phyloP scores from a whole-genome alignment of 2,888 invertebrate species.

The Tachina grossa region DNA sequence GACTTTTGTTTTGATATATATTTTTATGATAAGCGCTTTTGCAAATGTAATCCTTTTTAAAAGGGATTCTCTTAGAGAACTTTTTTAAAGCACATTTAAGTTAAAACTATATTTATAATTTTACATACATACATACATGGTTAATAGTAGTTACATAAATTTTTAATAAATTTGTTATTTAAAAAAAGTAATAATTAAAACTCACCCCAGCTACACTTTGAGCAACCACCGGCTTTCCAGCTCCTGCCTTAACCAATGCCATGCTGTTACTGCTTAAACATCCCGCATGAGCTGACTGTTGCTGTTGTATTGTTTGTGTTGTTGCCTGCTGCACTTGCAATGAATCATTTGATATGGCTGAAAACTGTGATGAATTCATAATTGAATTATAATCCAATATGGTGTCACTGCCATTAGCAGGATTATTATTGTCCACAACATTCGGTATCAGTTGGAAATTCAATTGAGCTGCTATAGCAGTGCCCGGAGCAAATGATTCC shows the following conservation, averaged over 20 bases:
- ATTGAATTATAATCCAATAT: constrained; percentile 80
- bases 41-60: too few species aligned
- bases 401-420: constrained; percentile 65
- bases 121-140: neutral
- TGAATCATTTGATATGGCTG: constrained; percentile 81
- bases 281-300: constrained; percentile 34
- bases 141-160: neutral
- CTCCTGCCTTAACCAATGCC: constrained; percentile 72
- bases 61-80: neutral
- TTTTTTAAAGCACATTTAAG: neutral
- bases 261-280: constrained; percentile 74
- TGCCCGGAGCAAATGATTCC: constrained; percentile 73
- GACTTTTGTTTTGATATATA: too few species aligned
- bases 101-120: neutral
- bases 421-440: constrained; percentile 53
- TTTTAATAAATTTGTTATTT: neutral
- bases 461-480: constrained; percentile 77
- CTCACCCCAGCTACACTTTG: constrained; percentile 78
- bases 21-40: too few species aligned
- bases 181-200: constrained; percentile 22
- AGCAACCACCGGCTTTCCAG: constrained; percentile 75
- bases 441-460: constrained; percentile 79
- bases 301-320: constrained; percentile 29
- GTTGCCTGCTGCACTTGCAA: constrained; percentile 69
- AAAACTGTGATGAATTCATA: constrained; percentile 83